phyloP scores from a whole-genome alignment of 2,888 invertebrate genomes.

The Neuroscelio doddi region DNA sequence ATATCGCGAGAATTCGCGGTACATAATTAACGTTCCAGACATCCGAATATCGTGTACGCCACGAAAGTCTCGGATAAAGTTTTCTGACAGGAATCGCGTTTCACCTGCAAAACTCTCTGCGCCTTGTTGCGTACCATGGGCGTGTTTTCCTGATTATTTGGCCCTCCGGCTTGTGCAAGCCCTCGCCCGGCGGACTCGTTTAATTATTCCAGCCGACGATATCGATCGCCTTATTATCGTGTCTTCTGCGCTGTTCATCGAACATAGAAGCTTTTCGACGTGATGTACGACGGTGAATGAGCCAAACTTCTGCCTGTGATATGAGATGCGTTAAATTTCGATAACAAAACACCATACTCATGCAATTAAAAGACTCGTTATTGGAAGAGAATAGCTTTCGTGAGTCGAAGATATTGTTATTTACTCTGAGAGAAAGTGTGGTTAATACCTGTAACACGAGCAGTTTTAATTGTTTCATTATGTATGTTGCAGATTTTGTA shows the following conservation, averaged over 20 bases:
- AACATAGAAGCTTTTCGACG: slow-evolving; percentile 10
- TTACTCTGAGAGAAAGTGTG: background rate
- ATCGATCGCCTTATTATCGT: slow-evolving; percentile 48
- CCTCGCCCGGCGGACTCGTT: slow-evolving; percentile 13
- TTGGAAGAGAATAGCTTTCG: background rate
- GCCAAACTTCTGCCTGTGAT: slow-evolving; percentile 6
- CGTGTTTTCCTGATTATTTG: slow-evolving; percentile 41
- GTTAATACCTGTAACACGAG: background rate
- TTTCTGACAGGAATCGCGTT: slow-evolving; percentile 58
- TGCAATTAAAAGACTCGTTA: slow-evolving; percentile 14
- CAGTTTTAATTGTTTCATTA: no score
- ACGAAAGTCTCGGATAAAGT: slow-evolving; percentile 44
- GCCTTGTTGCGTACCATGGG: slow-evolving; percentile 25
- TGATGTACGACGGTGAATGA: slow-evolving; percentile 6
- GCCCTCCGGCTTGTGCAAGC: slow-evolving; percentile 10
- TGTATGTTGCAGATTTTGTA: no score
- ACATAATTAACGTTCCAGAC: slow-evolving; percentile 14
- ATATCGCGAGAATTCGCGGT: slow-evolving; percentile 6
- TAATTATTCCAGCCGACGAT: slow-evolving; percentile 40
- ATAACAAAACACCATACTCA: slow-evolving; percentile 15
- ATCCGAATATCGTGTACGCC: slow-evolving; percentile 2
- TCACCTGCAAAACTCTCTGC: slow-evolving; percentile 42
- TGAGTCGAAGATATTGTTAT: background rate
- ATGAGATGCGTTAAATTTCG: slow-evolving; percentile 8
- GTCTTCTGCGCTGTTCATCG: slow-evolving; percentile 25